phyloP scores from a whole-genome alignment of 2,888 invertebrate genomes.

The Synanthedon andrenaeformis region DNA sequence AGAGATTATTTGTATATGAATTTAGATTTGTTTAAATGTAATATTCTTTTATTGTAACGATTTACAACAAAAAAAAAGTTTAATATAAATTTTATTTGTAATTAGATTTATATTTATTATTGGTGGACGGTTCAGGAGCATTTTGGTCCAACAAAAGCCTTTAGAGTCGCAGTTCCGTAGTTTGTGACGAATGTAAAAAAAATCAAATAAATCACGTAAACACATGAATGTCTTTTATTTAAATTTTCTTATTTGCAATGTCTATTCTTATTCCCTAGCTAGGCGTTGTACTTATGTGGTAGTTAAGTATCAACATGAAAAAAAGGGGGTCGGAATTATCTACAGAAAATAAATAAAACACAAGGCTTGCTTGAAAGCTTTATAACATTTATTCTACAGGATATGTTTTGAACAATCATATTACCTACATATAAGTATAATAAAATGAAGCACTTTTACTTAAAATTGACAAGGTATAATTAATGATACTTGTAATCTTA shows the following conservation, averaged over 20 bases:
- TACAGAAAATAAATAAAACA: no score
- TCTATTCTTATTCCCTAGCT: no score
- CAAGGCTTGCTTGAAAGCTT: no score
- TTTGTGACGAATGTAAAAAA: constrained; percentile 60
- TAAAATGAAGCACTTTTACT: no score
- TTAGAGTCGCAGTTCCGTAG: constrained; percentile 66
- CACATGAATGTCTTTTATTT: constrained; percentile 25
- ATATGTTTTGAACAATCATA: no score
- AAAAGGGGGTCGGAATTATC: no score
- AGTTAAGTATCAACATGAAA: no score
- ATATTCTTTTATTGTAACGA: constrained; percentile 56
- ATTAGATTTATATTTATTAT: constrained; percentile 54
- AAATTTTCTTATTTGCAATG: not conserved
- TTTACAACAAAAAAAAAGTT: constrained; percentile 43
- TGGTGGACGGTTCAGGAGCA: constrained; percentile 51
- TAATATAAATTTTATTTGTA: constrained; percentile 50
- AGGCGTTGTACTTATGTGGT: no score
- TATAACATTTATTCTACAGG: no score
- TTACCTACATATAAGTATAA: no score
- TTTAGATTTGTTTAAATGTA: constrained; percentile 55
- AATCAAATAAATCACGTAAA: constrained; percentile 62
- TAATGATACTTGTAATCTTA: no score
- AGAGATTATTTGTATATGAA: constrained; percentile 67
- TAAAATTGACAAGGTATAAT: no score
- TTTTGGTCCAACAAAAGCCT: constrained; percentile 59